Percentiles rank a stretch among this genome's conserved stretches.
Conservation (phyloP, 1,140 invertebrate species). For the Drusus annulatus region DNA sequence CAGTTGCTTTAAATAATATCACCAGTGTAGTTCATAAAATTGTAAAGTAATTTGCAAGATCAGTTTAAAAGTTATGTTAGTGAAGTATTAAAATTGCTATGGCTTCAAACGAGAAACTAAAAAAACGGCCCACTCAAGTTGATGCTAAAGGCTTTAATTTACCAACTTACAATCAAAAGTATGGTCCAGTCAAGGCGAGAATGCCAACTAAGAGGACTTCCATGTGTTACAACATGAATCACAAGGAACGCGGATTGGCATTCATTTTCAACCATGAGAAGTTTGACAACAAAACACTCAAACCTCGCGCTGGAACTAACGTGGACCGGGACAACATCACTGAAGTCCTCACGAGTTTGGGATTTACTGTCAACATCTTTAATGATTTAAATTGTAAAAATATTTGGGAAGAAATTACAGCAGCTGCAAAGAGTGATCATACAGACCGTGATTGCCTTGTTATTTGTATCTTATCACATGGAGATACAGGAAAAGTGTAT, state of each 20-base stretch:
- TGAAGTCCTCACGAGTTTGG: conserved; percentile 78
- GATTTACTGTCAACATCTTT: conserved; percentile 80
- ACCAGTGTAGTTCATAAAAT: too few species aligned
- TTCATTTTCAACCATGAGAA: conserved; percentile 93
- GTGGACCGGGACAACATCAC: conserved; percentile 80
- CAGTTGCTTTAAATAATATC: too few species aligned
- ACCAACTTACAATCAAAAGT: too few species aligned
- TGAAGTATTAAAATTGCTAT: too few species aligned
- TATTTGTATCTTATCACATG: conserved; percentile 89
- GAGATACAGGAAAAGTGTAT: conserved; percentile 89
- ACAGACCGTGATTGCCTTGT: conserved; percentile 84
- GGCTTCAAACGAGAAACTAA: too few species aligned
- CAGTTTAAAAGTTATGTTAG: too few species aligned
- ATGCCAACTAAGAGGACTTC: conserved; percentile 80
- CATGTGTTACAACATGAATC: conserved; percentile 89
- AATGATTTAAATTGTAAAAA: conserved; percentile 77
- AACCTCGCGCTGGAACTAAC: conserved; percentile 81
- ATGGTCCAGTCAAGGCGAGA: conserved; percentile 60
- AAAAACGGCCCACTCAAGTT: too few species aligned
- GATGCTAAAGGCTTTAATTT: too few species aligned
- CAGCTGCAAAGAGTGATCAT: conserved; percentile 82
- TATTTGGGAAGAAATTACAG: conserved; percentile 77
- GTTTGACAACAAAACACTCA: conserved; percentile 74
- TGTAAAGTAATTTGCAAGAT: too few species aligned
- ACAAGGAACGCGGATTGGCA: conserved; percentile 86